These are phyloP conservation scores for Stomorhina lunata DNA, from an alignment of 2,888 invertebrate genomes.

Conservation along the genomic window DNA sequence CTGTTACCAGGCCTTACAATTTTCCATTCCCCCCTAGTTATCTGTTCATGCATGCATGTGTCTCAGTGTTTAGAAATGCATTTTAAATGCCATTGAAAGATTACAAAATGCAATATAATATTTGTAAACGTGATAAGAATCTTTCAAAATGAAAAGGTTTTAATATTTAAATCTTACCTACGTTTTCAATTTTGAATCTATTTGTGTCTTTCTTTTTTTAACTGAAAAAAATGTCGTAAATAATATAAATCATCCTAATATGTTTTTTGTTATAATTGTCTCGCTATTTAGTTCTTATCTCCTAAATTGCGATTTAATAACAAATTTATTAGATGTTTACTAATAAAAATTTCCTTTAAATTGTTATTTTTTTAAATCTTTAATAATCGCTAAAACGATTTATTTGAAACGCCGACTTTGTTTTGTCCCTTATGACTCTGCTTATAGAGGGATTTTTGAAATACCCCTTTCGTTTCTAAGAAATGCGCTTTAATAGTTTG, in stretches of 20 bases:
- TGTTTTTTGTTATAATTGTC: background rate
- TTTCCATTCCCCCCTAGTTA: too few relatives aligned
- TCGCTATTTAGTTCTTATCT: background rate
- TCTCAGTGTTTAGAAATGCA: background rate
- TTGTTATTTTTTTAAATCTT: too few relatives aligned
- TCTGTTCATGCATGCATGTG: background rate
- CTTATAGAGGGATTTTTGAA: too few relatives aligned
- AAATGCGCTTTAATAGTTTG: constrained; percentile 2
- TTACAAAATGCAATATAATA: constrained; percentile 14
- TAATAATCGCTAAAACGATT: too few relatives aligned
- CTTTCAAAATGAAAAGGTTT: constrained; percentile 4
- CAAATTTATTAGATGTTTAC: background rate
- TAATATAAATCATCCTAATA: constrained; percentile 15
- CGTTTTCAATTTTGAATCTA: background rate
- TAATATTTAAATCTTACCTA: constrained; percentile 9
- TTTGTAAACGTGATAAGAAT: constrained; percentile 28
- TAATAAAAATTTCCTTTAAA: background rate
- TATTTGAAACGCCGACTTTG: too few relatives aligned
- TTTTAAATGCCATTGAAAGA: constrained; percentile 35
- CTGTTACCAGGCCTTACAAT: too few relatives aligned
- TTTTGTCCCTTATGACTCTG: too few relatives aligned
- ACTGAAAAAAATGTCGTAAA: background rate
- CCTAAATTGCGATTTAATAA: background rate
- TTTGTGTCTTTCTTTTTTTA: background rate
- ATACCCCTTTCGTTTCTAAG: too few relatives aligned